Conservation (phyloP, 2,113 vertebrate genomes). For the Anguilla japonica region DNA sequence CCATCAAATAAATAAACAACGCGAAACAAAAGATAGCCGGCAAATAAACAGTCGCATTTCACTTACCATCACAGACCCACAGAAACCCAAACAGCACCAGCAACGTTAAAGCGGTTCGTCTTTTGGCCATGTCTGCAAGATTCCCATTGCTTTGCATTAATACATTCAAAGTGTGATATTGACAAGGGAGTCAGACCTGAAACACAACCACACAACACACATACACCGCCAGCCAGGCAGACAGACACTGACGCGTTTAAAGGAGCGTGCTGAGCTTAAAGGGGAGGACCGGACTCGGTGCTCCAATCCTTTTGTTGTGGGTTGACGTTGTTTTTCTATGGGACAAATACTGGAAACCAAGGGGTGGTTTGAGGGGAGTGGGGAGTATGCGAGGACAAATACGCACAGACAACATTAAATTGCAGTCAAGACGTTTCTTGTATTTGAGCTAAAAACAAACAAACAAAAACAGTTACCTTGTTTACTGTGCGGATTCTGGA, state of each 20-base stretch:
- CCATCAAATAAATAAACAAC: slow-evolving; percentile 20
- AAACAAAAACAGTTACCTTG: not conserved
- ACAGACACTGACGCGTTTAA: slow-evolving; percentile 22
- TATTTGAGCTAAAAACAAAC: no score
- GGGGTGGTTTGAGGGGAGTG: not conserved
- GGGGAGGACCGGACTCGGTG: slow-evolving; percentile 15
- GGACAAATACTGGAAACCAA: not conserved
- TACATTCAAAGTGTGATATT: slow-evolving; percentile 34
- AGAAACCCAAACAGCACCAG: slow-evolving; percentile 41
- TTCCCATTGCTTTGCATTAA: slow-evolving; percentile 52
- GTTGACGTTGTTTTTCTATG: not conserved
- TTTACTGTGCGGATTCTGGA: not conserved
- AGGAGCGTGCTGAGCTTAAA: slow-evolving; percentile 26
- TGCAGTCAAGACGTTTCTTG: not conserved
- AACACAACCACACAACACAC: slow-evolving; percentile 23
- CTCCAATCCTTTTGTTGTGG: slow-evolving; percentile 20
- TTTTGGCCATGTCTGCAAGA: slow-evolving; percentile 58
- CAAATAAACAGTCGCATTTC: not conserved
- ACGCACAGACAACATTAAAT: not conserved
- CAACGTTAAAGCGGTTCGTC: slow-evolving; percentile 38
- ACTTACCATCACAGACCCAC: slow-evolving; percentile 52
- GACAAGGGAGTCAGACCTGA: slow-evolving; percentile 37
- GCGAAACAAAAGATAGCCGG: slow-evolving; percentile 3
- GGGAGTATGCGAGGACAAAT: slow-evolving; percentile 3
- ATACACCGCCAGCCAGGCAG: slow-evolving; percentile 30